Percentiles rank a stretch among this genome's conserved stretches.
These are phyloP conservation scores for Hylaeus volcanicus DNA, from an alignment of 1,140 invertebrate species.

Conservation along the genomic window DNA sequence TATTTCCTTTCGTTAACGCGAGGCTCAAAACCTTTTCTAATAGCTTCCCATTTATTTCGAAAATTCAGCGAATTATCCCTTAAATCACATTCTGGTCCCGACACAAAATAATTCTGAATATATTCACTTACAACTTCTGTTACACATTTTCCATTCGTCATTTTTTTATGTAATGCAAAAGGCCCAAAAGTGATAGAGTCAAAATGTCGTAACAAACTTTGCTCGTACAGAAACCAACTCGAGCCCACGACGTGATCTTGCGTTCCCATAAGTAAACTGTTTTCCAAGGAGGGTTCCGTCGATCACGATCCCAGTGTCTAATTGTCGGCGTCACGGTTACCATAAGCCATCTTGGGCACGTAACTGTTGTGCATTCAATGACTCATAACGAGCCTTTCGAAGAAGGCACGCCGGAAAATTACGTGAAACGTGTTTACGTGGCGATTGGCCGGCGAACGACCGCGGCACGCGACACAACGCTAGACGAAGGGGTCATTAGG, in stretches of 20 bases:
- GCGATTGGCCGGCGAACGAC: slow-evolving; percentile 43
- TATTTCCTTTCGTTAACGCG: slow-evolving; percentile 35
- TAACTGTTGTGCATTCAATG: slow-evolving; percentile 53
- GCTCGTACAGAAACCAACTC: no score
- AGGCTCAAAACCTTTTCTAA: neutral
- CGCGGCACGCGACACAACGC: slow-evolving; percentile 76
- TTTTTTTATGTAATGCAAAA: no score
- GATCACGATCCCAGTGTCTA: slow-evolving; percentile 10
- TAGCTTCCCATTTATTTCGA: neutral
- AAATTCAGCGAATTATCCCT: neutral
- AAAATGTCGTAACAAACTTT: no score
- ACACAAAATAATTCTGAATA: no score
- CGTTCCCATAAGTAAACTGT: no score
- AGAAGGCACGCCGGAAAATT: slow-evolving; percentile 49
- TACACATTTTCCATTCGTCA: no score
- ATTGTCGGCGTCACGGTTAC: slow-evolving; percentile 36
- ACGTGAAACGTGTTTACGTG: slow-evolving; percentile 52
- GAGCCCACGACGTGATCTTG: no score
- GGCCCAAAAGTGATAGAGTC: no score
- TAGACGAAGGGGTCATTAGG: slow-evolving; percentile 70
- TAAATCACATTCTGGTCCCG: no score
- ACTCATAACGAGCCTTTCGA: slow-evolving; percentile 49
- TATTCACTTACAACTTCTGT: no score
- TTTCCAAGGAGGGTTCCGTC: neutral
- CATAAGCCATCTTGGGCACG: slow-evolving; percentile 32